Evolutionary conservation across 2,797 vertebrate genomes (phyloP).

Genomic region (Catostomus latipinnis): DNA sequence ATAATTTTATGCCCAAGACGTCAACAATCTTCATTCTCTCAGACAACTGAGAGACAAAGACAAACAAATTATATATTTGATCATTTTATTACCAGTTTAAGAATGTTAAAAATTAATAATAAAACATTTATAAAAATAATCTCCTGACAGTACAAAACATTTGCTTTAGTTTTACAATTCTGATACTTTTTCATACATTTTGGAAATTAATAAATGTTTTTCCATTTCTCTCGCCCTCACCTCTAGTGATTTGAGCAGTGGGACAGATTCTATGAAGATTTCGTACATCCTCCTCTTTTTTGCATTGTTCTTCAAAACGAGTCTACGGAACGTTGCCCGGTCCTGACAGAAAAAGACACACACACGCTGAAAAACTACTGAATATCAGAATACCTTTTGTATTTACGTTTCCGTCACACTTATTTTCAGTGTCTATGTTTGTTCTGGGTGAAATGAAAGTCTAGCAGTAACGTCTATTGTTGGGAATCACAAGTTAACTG

Average conservation of each 20-base stretch:
- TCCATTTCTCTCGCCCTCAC: conserved; percentile 74
- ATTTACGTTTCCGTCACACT: background rate
- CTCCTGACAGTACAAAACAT: background rate
- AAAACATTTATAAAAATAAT: too few species aligned
- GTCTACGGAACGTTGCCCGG: conserved; percentile 95
- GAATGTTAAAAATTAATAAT: background rate
- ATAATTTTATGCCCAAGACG: conserved; percentile 90
- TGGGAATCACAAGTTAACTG: too few species aligned
- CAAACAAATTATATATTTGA: background rate
- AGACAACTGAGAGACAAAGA: conserved; percentile 74
- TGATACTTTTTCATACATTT: background rate
- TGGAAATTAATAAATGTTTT: background rate
- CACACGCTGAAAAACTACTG: background rate
- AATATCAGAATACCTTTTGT: background rate
- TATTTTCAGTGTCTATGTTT: background rate
- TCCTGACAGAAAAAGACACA: conserved; percentile 78
- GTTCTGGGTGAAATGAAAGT: background rate
- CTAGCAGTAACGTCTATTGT: background rate
- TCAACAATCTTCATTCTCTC: conserved; percentile 98
- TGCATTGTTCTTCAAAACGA: conserved; percentile 96
- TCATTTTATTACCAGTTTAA: background rate
- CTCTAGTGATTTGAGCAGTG: conserved; percentile 96
- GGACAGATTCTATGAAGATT: conserved; percentile 94
- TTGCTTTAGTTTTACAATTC: background rate
- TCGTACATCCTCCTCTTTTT: conserved; percentile 96